A percentile compares a stretch with the other conserved stretches of the same genome.
Conservation (phyloP, 2,888 invertebrate species). For the Morpho achilles region DNA sequence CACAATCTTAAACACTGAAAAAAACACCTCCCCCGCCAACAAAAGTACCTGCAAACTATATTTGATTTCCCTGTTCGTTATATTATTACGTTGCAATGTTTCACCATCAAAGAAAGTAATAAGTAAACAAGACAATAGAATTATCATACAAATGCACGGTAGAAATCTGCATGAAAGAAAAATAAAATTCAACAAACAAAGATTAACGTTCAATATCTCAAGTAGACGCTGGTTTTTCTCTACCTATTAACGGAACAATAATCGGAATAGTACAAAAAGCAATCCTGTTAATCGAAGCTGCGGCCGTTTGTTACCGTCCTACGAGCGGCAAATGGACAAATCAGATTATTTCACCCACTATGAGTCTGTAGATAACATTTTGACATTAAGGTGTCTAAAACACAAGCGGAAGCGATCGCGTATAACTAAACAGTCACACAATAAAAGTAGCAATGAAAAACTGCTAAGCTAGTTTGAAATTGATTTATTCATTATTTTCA, state of each 20-base stretch:
- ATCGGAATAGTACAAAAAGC: conserved; percentile 59
- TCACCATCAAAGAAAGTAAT: not conserved
- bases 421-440: too few species aligned
- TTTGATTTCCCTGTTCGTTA: not conserved
- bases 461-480: too few species aligned
- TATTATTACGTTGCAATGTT: not conserved
- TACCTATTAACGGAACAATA: conserved; percentile 40
- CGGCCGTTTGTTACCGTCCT: conserved; percentile 60
- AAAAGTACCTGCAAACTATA: not conserved
- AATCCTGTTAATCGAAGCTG: conserved; percentile 71
- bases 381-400: conserved; percentile 32
- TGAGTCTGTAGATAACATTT: conserved; percentile 69
- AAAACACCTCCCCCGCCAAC: too few species aligned
- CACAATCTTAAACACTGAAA: too few species aligned
- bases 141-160: conserved; percentile 5
- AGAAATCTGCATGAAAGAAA: conserved; percentile 18
- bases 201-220: conserved; percentile 27
- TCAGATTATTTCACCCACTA: conserved; percentile 78
- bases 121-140: conserved; percentile 2
- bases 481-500: too few species aligned
- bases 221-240: conserved; percentile 31
- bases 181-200: conserved; percentile 23
- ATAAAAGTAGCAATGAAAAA: too few species aligned
- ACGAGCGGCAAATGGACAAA: conserved; percentile 75
- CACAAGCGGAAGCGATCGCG: conserved; percentile 5